These are phyloP conservation scores for Tiliqua scincoides DNA, from an alignment of 2,113 vertebrate species.

Conservation along the genomic window DNA sequence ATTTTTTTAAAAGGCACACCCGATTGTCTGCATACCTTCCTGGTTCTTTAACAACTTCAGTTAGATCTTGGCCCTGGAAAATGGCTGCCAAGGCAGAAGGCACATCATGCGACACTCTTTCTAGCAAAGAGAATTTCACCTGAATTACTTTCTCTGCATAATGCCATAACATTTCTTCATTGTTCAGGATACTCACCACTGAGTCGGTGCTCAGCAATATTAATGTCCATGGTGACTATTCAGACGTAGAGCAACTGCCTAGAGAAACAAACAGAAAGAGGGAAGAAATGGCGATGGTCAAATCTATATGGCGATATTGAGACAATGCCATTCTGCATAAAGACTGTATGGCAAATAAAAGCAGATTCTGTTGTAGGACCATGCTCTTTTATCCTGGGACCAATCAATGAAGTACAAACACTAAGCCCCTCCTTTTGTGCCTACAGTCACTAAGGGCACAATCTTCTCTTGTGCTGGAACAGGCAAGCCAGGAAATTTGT, in stretches of 20 bases:
- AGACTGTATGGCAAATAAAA: background rate
- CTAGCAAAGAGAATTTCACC: background rate
- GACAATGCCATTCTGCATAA: background rate
- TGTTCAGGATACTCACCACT: slow-evolving; percentile 45
- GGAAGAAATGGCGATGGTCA: background rate
- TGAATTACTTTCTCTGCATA: background rate
- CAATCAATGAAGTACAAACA: background rate
- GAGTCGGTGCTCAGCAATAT: slow-evolving; percentile 34
- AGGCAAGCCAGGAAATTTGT: too few relatives aligned
- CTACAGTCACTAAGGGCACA: background rate
- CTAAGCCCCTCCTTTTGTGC: background rate
- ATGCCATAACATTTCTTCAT: background rate
- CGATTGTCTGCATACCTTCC: background rate
- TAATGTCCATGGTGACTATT: slow-evolving; percentile 42
- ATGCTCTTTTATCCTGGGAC: background rate
- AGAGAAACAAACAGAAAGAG: background rate
- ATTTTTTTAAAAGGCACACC: too few relatives aligned
- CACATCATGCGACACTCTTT: background rate
- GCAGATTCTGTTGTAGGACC: background rate
- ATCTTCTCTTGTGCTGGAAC: too few relatives aligned
- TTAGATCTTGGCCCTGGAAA: background rate
- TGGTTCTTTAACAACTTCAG: background rate
- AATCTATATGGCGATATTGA: background rate
- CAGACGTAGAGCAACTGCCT: background rate
- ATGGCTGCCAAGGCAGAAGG: background rate